These are phyloP conservation scores for Proisotoma minuta DNA, from an alignment of 2,888 invertebrate species.

Conservation along the genomic window DNA sequence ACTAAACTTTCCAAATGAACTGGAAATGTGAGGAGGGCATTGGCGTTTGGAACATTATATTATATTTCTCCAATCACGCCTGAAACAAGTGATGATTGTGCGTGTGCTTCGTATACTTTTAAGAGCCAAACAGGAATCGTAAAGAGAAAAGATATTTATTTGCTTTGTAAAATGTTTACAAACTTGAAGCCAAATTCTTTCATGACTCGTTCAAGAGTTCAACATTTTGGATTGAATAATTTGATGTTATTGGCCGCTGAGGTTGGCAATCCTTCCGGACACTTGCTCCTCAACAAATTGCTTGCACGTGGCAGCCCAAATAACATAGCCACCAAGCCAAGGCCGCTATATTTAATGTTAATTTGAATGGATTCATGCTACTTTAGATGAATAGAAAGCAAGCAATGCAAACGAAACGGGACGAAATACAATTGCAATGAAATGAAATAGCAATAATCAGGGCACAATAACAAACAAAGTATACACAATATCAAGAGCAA, in stretches of 20 bases:
- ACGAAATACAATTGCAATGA: no score
- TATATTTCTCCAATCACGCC: no score
- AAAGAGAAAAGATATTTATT: not conserved
- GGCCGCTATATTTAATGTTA: not conserved
- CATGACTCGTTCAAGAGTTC: not conserved
- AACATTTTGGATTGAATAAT: not conserved
- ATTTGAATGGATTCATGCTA: not conserved
- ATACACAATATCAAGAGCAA: no score
- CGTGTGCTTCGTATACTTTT: not conserved
- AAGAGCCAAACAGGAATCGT: no score
- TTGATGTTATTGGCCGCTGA: constrained; percentile 1
- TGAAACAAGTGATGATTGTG: no score
- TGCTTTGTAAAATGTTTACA: not conserved
- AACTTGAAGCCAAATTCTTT: not conserved
- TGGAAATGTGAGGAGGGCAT: no score
- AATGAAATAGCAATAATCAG: no score
- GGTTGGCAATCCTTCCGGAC: not conserved
- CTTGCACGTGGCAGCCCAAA: not conserved
- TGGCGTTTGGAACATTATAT: no score
- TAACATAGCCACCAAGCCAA: not conserved
- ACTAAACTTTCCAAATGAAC: no score
- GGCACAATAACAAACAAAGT: no score
- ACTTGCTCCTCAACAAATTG: not conserved
- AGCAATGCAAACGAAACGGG: not conserved
- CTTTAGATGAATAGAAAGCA: not conserved